Base-by-base conservation (phyloP, 2,888 invertebrate species). In the Synanthedon myopaeformis region DNA sequence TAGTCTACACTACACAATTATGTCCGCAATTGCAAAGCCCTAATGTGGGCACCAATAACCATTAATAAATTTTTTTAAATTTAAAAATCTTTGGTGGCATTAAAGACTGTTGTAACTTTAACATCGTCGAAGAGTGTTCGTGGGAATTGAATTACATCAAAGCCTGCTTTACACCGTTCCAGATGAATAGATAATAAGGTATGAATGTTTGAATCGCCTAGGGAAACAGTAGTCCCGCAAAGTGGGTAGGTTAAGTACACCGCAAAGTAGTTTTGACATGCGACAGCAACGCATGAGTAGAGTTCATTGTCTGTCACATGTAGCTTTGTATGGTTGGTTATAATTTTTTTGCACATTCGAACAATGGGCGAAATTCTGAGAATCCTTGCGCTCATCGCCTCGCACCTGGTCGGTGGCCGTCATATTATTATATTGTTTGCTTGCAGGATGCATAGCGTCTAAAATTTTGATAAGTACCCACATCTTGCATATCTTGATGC, bases 361-460 rank as follows among this genome's bases (percentile, higher is more conserved):
- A 78, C 76, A 79, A 74, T 74, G 70, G 66, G 52, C 64, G 59
- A 69, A 66, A 70, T 65, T 80, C 80, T 69, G 61, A 73, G 78
- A 78, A 75, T 59, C 64, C 66, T 67, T 66, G 67, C 64, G 67
- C 64, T 70, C 69, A 66, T 67, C 90, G 63, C 88, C 76, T 55
- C 89, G 92, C 93, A 93, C 63, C 93, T 92, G 85, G 91, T 91
- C 55, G 67, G 68, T 68, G 67, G 66, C 67, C 70, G 65, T 65
- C 69, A 19, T 48, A 64, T 66, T 66, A 60, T 62, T 60, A 63
- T 61, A 51, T 12, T 28, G 23, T 19, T 51, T 23, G 14, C 12
- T 54, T 59, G 58, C 59, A 55, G 56, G 60, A 56, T 52, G 51
- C 50, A 53, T 11, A 23, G 49, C 64, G 67, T 69, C 68, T 56